These are phyloP conservation scores for Polypterus senegalus DNA, from an alignment of 2,113 vertebrate genomes.

Conservation along the genomic window DNA sequence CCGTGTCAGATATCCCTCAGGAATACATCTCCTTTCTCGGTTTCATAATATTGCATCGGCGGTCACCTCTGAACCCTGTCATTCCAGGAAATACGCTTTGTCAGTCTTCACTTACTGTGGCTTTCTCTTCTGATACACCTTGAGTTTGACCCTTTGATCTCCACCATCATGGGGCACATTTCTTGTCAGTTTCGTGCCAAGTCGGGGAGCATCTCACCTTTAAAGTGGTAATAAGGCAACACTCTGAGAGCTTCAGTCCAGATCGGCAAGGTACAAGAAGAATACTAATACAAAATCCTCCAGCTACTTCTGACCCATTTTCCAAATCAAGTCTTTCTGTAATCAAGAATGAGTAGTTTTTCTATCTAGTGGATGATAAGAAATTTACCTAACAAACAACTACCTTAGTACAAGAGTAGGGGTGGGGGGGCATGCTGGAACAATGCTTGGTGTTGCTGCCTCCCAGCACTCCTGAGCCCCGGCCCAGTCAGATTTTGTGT, in stretches of 20 bases:
- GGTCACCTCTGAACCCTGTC: neutral
- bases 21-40: neutral
- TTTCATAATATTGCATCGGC: neutral
- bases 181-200: conserved; percentile 2
- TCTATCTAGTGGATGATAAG: too few relatives aligned
- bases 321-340: too few relatives aligned
- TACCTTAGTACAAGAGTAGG: too few relatives aligned
- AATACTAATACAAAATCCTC: too few relatives aligned
- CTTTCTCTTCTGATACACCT: neutral
- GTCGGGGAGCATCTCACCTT: neutral
- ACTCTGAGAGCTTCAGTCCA: neutral
- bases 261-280: too few relatives aligned
- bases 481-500: too few relatives aligned
- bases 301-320: too few relatives aligned
- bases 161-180: neutral
- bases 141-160: neutral
- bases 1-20: neutral
- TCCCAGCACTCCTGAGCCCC: too few relatives aligned
- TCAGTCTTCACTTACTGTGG: neutral
- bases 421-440: too few relatives aligned
- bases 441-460: too few relatives aligned
- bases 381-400: too few relatives aligned
- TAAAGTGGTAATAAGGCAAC: conserved; percentile 2
- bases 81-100: neutral
- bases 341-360: too few relatives aligned